These are phyloP conservation scores for Eilema caniola DNA, from an alignment of 2,888 invertebrate genomes.

Conservation along the genomic window DNA sequence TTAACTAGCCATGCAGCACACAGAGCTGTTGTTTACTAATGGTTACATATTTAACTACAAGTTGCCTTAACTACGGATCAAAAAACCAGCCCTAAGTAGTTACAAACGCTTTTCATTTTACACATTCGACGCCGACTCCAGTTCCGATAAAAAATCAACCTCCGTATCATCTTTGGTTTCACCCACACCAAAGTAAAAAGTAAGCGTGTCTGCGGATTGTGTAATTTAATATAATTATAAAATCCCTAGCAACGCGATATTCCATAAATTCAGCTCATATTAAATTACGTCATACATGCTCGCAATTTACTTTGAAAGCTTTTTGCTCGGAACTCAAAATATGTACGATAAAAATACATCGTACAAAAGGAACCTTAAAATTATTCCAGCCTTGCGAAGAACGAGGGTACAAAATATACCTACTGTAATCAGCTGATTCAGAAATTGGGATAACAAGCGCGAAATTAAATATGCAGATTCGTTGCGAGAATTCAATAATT, in stretches of 20 bases:
- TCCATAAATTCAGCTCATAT: slow-evolving; percentile 31
- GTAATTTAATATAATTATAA: slow-evolving; percentile 27
- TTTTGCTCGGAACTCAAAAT: slow-evolving; percentile 35
- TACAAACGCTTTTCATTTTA: too few species aligned
- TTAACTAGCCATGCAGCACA: too few species aligned
- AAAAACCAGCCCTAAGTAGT: too few species aligned
- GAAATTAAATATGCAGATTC: slow-evolving; percentile 56
- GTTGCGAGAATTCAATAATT: slow-evolving; percentile 43
- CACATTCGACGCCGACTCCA: neutral
- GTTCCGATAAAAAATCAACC: neutral
- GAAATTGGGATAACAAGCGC: slow-evolving; percentile 52
- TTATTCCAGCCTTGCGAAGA: slow-evolving; percentile 27
- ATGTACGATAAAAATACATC: slow-evolving; percentile 31
- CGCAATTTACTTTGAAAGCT: slow-evolving; percentile 43
- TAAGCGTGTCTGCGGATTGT: slow-evolving; percentile 17
- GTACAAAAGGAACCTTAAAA: slow-evolving; percentile 38
- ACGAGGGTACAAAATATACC: slow-evolving; percentile 24
- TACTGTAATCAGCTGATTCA: slow-evolving; percentile 44
- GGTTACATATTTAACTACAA: too few species aligned
- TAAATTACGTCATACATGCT: slow-evolving; percentile 27
- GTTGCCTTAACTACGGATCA: too few species aligned
- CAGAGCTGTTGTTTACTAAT: too few species aligned
- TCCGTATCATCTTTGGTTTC: slow-evolving; percentile 7
- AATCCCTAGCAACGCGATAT: slow-evolving; percentile 20
- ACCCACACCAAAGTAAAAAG: neutral